Percentiles rank a stretch among this genome's conserved stretches.
These are phyloP conservation scores for Harpalus rufipes DNA, from an alignment of 2,888 invertebrate genomes.

Conservation along the genomic window DNA sequence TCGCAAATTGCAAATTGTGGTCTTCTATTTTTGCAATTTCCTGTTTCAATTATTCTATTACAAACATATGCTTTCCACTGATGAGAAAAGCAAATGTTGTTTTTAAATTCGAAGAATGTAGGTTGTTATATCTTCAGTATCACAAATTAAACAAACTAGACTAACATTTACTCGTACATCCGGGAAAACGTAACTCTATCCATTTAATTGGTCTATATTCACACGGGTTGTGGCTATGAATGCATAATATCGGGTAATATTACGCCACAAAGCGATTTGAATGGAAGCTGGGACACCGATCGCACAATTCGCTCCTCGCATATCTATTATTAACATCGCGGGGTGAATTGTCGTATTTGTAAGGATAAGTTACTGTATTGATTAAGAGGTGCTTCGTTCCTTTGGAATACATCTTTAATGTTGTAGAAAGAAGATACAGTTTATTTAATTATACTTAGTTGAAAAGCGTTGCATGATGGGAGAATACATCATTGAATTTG, in stretches of 20 bases:
- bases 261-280: not conserved
- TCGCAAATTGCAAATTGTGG: too few relatives aligned
- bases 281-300: not conserved
- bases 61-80: too few relatives aligned
- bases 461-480: not conserved
- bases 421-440: not conserved
- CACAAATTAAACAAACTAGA: constrained; percentile 1
- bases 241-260: not conserved
- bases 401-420: not conserved
- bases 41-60: too few relatives aligned
- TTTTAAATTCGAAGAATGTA: not conserved
- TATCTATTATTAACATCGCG: not conserved
- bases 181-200: constrained; percentile 1
- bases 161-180: not conserved
- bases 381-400: constrained; percentile 1
- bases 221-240: not conserved
- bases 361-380: not conserved
- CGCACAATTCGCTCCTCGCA: not conserved
- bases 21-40: too few relatives aligned
- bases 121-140: not conserved
- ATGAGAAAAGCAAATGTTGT: too few relatives aligned
- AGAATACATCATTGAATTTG: not conserved
- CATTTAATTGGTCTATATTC: not conserved
- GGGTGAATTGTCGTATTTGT: not conserved
- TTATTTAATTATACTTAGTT: not conserved